Conservation (phyloP, 2,888 invertebrate genomes). For the Drosophila kanekoi region DNA sequence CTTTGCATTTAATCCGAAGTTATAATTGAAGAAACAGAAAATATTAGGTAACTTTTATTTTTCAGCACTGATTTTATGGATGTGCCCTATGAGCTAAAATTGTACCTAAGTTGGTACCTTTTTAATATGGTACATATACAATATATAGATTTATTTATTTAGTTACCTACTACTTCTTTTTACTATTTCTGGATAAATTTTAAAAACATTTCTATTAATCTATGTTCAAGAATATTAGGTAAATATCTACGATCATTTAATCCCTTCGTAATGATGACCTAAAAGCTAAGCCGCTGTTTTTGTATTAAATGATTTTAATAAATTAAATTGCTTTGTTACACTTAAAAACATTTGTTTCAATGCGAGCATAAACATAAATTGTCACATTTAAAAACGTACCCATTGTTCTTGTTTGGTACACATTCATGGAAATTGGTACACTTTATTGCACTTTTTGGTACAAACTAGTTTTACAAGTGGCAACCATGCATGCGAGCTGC, state of each 20-base stretch:
- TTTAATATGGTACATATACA: not conserved
- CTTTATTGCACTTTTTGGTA: not conserved
- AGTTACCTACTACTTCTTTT: no score
- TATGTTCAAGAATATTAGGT: no score
- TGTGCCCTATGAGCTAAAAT: not conserved
- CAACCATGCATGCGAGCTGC: conserved; percentile 1
- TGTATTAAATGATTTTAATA: no score
- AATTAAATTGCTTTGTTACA: no score
- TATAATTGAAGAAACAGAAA: not conserved
- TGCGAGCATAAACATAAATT: no score
- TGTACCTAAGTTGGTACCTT: not conserved
- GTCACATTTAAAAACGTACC: not conserved
- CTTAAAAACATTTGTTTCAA: no score
- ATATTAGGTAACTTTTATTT: not conserved
- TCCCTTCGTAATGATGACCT: no score
- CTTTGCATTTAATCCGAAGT: not conserved
- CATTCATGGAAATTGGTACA: not conserved
- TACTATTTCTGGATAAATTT: no score
- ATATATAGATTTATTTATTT: no score
- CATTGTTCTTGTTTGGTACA: not conserved
- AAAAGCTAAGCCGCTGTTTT: no score
- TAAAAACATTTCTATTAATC: no score
- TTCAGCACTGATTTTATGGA: not conserved
- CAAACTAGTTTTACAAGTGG: not conserved
- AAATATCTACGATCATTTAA: no score